phyloP scores from a whole-genome alignment of 2,888 invertebrate species.

The Nymphalis c-album region DNA sequence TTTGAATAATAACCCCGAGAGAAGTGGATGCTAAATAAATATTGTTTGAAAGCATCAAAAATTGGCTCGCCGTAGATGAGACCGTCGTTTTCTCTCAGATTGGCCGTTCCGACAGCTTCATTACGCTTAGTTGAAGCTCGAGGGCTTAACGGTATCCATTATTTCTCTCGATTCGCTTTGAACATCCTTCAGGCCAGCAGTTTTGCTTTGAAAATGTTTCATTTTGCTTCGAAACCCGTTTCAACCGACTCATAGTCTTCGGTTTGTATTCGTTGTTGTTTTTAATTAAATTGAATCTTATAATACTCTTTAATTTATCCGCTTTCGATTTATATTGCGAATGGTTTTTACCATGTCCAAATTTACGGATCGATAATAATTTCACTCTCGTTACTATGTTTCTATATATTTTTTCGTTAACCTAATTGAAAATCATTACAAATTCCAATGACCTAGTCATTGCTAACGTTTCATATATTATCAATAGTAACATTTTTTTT shows the following conservation, averaged over 20 bases:
- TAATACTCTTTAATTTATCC: not conserved
- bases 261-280: slow-evolving; percentile 26
- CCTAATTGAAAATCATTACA: no score
- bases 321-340: not conserved
- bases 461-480: no score
- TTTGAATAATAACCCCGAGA: slow-evolving; percentile 12
- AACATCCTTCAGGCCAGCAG: slow-evolving; percentile 25
- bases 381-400: not conserved
- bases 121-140: slow-evolving; percentile 54
- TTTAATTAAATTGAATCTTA: slow-evolving; percentile 27
- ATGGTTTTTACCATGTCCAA: not conserved
- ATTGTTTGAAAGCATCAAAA: slow-evolving; percentile 40
- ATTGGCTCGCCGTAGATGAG: slow-evolving; percentile 45
- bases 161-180: slow-evolving; percentile 42
- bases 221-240: slow-evolving; percentile 19
- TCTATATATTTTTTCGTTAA: not conserved
- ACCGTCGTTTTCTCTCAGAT: slow-evolving; percentile 47
- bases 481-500: no score
- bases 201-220: slow-evolving; percentile 32
- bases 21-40: slow-evolving; percentile 28
- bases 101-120: slow-evolving; percentile 58
- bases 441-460: no score
- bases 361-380: not conserved
- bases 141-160: slow-evolving; percentile 51
- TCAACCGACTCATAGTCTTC: slow-evolving; percentile 16